phyloP scores from a whole-genome alignment of 2,113 vertebrate genomes.

The Ovis canadensis region DNA sequence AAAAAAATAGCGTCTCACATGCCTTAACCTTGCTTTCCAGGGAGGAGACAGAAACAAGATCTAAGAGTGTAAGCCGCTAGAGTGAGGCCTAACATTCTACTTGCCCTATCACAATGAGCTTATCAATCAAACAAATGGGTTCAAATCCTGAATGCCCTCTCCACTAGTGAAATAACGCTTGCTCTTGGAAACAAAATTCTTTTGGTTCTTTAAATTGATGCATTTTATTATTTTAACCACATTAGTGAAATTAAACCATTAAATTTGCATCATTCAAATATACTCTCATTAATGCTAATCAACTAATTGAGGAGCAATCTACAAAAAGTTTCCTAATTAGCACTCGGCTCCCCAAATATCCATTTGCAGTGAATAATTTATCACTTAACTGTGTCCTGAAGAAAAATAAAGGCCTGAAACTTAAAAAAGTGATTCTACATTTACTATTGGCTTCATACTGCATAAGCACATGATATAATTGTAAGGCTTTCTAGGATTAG shows the following conservation, averaged over 20 bases:
- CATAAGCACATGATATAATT: not conserved
- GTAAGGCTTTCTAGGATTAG: not conserved
- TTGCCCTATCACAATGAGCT: not conserved
- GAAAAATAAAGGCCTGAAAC: not conserved
- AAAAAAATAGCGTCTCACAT: not conserved
- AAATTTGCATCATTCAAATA: slow-evolving; percentile 63
- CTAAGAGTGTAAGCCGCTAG: not conserved
- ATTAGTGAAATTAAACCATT: slow-evolving; percentile 68
- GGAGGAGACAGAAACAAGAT: not conserved
- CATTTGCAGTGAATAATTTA: slow-evolving; percentile 7
- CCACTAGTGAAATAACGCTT: not conserved
- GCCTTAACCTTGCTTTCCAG: not conserved
- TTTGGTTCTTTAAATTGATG: slow-evolving; percentile 52
- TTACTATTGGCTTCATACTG: not conserved
- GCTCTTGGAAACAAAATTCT: slow-evolving; percentile 36
- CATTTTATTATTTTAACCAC: slow-evolving; percentile 49
- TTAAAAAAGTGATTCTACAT: not conserved
- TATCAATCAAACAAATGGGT: not conserved
- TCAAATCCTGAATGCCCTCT: not conserved
- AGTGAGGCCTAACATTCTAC: not conserved
- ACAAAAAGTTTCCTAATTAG: slow-evolving; percentile 28
- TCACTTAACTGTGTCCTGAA: not conserved
- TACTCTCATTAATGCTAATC: slow-evolving; percentile 51
- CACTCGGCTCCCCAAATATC: slow-evolving; percentile 25
- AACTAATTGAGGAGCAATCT: slow-evolving; percentile 64